Percentiles rank a stretch among this genome's conserved stretches.
Evolutionary conservation across 2,797 vertebrate genomes (phyloP).

Genomic region (Myiothlypis coronata): DNA sequence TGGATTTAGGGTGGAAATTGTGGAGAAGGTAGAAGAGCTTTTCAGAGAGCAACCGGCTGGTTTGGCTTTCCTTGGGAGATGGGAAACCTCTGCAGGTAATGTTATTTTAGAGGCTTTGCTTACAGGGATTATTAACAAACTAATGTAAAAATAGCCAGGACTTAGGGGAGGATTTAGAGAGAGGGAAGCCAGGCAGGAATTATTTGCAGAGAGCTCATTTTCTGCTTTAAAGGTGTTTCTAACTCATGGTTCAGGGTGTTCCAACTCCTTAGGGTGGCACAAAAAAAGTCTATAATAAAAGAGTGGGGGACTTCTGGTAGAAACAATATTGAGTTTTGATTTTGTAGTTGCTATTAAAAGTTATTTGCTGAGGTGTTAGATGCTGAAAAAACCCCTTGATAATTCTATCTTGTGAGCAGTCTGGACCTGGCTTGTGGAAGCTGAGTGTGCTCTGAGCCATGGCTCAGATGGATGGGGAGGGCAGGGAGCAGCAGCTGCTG

Average conservation of each 20-base stretch:
- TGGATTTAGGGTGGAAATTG: background rate
- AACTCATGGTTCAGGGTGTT: background rate
- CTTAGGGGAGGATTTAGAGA: background rate
- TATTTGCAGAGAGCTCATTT: background rate
- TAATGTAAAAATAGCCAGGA: background rate
- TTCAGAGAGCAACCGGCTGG: background rate
- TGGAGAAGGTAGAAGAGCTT: background rate
- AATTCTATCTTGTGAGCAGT: background rate
- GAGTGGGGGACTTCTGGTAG: background rate
- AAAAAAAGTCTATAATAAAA: background rate
- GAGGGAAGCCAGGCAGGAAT: background rate
- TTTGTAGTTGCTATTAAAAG: background rate
- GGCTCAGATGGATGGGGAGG: background rate
- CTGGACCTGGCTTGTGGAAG: background rate
- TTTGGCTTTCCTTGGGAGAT: background rate
- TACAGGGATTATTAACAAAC: background rate
- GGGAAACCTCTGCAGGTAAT: background rate
- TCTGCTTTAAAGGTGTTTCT: background rate
- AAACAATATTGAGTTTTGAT: background rate
- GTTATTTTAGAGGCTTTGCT: background rate
- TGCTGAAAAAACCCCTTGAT: background rate
- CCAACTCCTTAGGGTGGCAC: background rate
- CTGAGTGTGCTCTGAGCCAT: fast-evolving
- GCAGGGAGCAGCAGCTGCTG: background rate
- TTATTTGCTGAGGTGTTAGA: background rate